phyloP scores from a whole-genome alignment of 2,888 invertebrate genomes.

The Cyaniris semiargus region DNA sequence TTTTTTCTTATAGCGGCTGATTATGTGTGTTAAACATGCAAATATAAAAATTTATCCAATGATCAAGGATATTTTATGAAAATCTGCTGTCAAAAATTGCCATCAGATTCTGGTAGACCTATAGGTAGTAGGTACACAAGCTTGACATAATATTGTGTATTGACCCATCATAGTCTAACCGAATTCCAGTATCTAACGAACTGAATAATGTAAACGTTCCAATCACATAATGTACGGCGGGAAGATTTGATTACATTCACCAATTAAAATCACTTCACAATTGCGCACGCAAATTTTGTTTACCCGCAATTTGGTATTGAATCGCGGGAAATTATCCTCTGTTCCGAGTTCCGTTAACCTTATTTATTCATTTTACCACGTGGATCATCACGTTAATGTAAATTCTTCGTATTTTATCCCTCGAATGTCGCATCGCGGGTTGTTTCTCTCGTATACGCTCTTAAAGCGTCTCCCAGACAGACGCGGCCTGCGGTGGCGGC shows the following conservation, averaged over 20 bases:
- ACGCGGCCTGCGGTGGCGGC: too few species aligned
- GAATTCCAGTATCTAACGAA: not conserved
- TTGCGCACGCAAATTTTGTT: constrained; percentile 19
- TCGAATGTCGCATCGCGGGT: not conserved
- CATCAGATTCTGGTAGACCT: too few species aligned
- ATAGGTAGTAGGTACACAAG: too few species aligned
- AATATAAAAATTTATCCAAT: too few species aligned
- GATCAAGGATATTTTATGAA: too few species aligned
- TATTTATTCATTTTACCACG: constrained; percentile 4
- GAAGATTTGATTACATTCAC: constrained; percentile 18
- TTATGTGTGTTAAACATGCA: too few species aligned
- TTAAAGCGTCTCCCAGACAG: too few species aligned
- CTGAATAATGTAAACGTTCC: not conserved
- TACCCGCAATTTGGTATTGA: constrained; percentile 4
- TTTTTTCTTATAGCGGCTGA: too few species aligned
- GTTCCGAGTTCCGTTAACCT: not conserved
- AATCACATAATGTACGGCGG: constrained; percentile 9
- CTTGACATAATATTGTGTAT: not conserved
- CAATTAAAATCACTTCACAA: constrained; percentile 24
- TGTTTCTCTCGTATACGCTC: too few species aligned
- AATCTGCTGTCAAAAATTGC: too few species aligned
- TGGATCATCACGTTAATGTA: not conserved
- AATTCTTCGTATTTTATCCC: not conserved
- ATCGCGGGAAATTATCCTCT: not conserved
- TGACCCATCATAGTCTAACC: not conserved